These are phyloP conservation scores for Taenaris catops DNA, from an alignment of 2,888 invertebrate genomes.

Conservation along the genomic window DNA sequence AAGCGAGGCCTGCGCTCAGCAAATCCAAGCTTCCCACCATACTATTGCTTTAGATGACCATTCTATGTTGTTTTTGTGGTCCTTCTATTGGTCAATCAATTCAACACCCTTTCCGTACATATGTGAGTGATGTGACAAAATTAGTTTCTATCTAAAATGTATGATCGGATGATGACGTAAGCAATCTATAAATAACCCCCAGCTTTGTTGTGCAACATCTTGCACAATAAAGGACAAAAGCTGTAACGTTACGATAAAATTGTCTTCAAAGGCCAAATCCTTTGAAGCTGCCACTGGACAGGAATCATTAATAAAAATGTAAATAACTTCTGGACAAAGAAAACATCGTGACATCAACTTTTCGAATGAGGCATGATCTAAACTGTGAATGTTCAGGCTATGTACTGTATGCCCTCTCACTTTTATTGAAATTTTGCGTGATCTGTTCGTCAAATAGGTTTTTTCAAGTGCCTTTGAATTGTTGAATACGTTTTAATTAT, in stretches of 20 bases:
- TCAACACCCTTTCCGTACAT: conserved; percentile 47
- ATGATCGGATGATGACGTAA: conserved; percentile 62
- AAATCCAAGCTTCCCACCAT: too few relatives aligned
- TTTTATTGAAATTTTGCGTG: too few relatives aligned
- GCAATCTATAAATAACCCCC: conserved; percentile 47
- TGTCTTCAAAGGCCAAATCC: conserved; percentile 57
- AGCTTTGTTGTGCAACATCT: conserved; percentile 69
- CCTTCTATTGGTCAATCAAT: too few relatives aligned
- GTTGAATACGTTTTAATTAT: too few relatives aligned
- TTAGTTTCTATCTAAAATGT: conserved; percentile 60
- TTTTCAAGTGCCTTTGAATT: too few relatives aligned
- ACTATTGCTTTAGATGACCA: too few relatives aligned
- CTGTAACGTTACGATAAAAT: conserved; percentile 58
- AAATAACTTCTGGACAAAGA: conserved; percentile 54
- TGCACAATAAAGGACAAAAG: conserved; percentile 57
- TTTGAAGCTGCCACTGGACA: conserved; percentile 48
- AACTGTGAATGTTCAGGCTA: conserved; percentile 5
- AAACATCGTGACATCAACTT: conserved; percentile 32
- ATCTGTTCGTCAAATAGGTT: too few relatives aligned
- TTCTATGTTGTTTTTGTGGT: too few relatives aligned
- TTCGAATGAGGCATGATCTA: conserved; percentile 24
- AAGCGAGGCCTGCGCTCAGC: too few relatives aligned
- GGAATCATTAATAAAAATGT: conserved; percentile 62
- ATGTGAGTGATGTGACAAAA: conserved; percentile 42
- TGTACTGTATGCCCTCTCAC: too few relatives aligned